Conservation (phyloP, 2,797 vertebrate genomes). For the Xenopus petersii region DNA sequence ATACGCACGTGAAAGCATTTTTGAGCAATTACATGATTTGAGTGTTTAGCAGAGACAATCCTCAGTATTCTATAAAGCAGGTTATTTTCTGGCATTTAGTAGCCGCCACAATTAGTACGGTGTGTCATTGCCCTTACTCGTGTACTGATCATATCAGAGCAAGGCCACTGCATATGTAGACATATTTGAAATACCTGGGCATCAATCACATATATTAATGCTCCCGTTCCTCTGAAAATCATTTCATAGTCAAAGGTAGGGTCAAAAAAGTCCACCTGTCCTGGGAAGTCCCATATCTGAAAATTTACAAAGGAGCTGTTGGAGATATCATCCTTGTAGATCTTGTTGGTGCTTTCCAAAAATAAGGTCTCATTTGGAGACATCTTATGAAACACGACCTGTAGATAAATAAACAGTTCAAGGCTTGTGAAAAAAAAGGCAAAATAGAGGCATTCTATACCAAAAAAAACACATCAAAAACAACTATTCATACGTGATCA, state of each 20-base stretch:
- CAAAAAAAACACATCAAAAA: too few species aligned
- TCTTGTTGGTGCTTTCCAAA: slow-evolving; percentile 98
- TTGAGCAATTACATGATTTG: too few species aligned
- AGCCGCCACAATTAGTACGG: too few species aligned
- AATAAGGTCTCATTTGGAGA: slow-evolving; percentile 98
- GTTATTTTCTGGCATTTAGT: too few species aligned
- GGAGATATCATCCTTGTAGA: slow-evolving; percentile 99
- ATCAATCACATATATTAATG: slow-evolving; percentile 97
- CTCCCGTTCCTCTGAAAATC: slow-evolving; percentile 98
- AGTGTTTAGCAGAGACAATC: too few species aligned
- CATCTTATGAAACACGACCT: slow-evolving; percentile 99
- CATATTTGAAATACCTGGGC: slow-evolving; percentile 79
- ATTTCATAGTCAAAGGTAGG: slow-evolving; percentile 98
- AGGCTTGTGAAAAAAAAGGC: too few species aligned
- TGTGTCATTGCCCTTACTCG: too few species aligned
- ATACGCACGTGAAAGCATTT: too few species aligned
- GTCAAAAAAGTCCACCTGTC: slow-evolving; percentile 98
- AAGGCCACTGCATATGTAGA: not conserved
- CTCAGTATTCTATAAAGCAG: too few species aligned
- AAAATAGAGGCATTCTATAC: not conserved
- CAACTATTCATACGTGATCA: too few species aligned
- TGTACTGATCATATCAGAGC: too few species aligned
- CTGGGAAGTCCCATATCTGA: slow-evolving; percentile 99
- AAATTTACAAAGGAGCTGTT: slow-evolving; percentile 99
- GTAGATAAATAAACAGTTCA: slow-evolving; percentile 50